These are phyloP conservation scores for Ginglymostoma cirratum DNA, from an alignment of 2,113 vertebrate species.

Conservation along the genomic window DNA sequence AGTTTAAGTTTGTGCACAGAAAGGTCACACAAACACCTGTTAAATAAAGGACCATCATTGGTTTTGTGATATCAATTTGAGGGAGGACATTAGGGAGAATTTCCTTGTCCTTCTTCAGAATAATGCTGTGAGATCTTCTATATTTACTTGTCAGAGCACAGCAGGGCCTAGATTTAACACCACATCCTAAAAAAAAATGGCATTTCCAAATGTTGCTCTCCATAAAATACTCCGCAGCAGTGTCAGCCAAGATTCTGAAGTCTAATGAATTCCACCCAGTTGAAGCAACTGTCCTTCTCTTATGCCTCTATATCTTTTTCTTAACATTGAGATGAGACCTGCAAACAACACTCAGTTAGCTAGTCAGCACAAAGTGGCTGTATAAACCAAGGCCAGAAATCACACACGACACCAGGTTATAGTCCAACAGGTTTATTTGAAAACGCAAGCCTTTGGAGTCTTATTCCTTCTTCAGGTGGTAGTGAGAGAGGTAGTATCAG, in stretches of 20 bases:
- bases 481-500: too few species aligned
- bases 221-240: neutral
- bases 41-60: neutral
- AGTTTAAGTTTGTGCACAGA: neutral
- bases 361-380: neutral
- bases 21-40: neutral
- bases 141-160: neutral
- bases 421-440: too few species aligned
- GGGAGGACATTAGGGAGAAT: neutral
- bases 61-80: neutral
- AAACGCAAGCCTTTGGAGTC: too few species aligned
- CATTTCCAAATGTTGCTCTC: neutral
- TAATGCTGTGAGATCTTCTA: neutral
- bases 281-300: neutral
- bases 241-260: neutral
- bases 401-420: too few species aligned
- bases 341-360: neutral
- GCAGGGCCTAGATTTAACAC: neutral
- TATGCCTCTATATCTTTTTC: neutral
- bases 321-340: neutral
- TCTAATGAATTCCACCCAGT: neutral
- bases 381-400: too few species aligned
- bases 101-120: neutral
- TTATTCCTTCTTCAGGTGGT: too few species aligned
- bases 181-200: neutral